Conservation (phyloP, 2,797 vertebrate species). For the Chelidonichthys spinosus region DNA sequence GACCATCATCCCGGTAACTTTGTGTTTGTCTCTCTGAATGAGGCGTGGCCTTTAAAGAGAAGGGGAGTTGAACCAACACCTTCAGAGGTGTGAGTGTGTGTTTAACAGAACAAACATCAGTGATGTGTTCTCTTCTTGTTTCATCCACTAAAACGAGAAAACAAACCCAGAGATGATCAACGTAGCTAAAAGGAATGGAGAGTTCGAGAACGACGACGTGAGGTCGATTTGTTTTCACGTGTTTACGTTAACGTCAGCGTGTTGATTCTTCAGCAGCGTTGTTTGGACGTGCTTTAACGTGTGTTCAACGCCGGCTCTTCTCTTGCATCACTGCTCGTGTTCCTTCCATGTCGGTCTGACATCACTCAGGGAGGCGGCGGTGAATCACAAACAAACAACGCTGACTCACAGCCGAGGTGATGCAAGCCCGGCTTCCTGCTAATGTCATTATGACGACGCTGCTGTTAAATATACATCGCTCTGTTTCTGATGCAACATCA, state of each 20-base stretch:
- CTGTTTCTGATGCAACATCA: slow-evolving; percentile 36
- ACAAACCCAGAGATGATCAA: too few species aligned
- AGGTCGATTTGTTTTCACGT: too few species aligned
- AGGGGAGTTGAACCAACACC: neutral
- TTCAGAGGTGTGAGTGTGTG: slow-evolving; percentile 1
- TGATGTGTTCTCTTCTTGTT: too few species aligned
- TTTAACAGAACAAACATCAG: neutral
- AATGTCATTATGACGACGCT: slow-evolving; percentile 34
- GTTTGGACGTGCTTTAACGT: too few species aligned
- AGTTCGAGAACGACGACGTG: too few species aligned
- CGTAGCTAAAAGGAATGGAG: too few species aligned
- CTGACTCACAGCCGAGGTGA: slow-evolving; percentile 33
- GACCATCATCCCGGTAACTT: slow-evolving; percentile 22
- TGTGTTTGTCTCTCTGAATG: slow-evolving; percentile 16
- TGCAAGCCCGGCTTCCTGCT: slow-evolving; percentile 38
- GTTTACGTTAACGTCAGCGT: too few species aligned
- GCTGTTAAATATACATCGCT: slow-evolving; percentile 24
- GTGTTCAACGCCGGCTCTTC: too few species aligned
- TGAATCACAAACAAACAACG: neutral
- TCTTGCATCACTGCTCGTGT: too few species aligned
- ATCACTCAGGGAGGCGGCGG: neutral
- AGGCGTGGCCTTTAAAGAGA: slow-evolving; percentile 7
- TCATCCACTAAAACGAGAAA: too few species aligned
- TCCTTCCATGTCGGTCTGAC: too few species aligned
- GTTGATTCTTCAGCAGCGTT: too few species aligned